phyloP scores from a whole-genome alignment of 2,113 vertebrate species.

The Tauraco erythrolophus region DNA sequence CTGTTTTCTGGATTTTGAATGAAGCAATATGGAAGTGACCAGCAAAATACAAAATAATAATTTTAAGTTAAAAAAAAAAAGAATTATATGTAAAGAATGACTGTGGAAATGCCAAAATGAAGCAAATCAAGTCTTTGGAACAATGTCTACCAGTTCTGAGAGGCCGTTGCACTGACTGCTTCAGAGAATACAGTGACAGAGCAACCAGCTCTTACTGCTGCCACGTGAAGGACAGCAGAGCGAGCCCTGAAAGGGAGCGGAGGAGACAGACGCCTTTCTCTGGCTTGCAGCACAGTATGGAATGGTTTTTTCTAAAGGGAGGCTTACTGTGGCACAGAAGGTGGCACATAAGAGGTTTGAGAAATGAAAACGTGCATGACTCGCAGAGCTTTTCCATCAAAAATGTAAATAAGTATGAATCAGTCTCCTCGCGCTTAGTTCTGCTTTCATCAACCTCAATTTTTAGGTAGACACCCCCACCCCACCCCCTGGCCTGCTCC shows the following conservation, averaged over 20 bases:
- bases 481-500: not conserved
- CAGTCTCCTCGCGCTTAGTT: conserved; percentile 56
- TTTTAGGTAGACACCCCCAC: conserved; percentile 19
- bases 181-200: conserved; percentile 42
- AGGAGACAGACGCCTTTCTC: not conserved
- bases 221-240: conserved; percentile 11
- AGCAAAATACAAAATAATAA: conserved; percentile 77
- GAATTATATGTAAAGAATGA: conserved; percentile 66
- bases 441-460: conserved; percentile 17
- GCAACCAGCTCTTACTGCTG: conserved; percentile 35
- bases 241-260: not conserved
- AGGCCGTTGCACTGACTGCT: conserved; percentile 28
- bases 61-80: conserved; percentile 69
- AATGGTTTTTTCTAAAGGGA: conserved; percentile 29
- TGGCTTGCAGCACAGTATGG: not conserved
- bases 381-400: conserved; percentile 46
- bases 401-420: conserved; percentile 72
- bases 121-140: conserved; percentile 73
- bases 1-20: conserved; percentile 83
- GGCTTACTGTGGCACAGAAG: conserved; percentile 61
- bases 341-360: not conserved
- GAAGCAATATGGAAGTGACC: conserved; percentile 88
- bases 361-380: conserved; percentile 13
- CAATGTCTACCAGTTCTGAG: conserved; percentile 24
- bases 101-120: conserved; percentile 80